A percentile compares a stretch with the other conserved stretches of the same genome.
phyloP scores from a whole-genome alignment of 2,113 vertebrate genomes.

The Ctenomys sociabilis region DNA sequence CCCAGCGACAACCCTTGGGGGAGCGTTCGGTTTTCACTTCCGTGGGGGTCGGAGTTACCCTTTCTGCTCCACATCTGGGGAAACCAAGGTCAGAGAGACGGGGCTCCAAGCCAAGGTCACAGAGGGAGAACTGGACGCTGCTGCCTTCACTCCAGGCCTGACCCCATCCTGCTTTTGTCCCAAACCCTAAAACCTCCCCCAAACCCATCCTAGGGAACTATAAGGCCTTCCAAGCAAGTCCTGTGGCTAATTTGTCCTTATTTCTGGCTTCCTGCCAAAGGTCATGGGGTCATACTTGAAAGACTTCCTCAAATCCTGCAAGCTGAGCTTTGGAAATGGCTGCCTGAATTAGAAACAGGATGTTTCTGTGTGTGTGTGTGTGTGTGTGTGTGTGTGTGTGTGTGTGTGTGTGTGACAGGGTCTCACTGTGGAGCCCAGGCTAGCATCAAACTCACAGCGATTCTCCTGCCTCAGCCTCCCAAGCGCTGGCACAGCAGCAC shows the following conservation, averaged over 20 bases:
- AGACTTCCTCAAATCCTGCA: conserved; percentile 73
- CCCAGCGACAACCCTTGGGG: not conserved
- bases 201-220: not conserved
- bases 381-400: too few relatives aligned
- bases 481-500: not conserved
- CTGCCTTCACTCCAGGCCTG: not conserved
- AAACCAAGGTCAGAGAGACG: not conserved
- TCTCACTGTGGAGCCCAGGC: not conserved
- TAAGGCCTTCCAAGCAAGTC: not conserved
- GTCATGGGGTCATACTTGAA: conserved; percentile 75
- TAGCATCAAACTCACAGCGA: not conserved
- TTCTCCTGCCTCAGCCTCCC: not conserved
- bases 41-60: not conserved
- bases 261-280: conserved; percentile 73
- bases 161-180: not conserved
- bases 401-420: too few relatives aligned
- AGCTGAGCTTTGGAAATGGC: conserved; percentile 37
- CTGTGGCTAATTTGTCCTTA: conserved; percentile 3
- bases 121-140: not conserved
- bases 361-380: not conserved
- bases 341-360: conserved; percentile 56
- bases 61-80: not conserved
- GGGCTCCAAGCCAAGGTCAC: not conserved
- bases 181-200: not conserved
- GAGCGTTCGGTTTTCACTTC: not conserved